Percentiles rank a stretch among this genome's conserved stretches.
phyloP scores from a whole-genome alignment of 2,797 vertebrate species.

The Sciurus carolinensis region DNA sequence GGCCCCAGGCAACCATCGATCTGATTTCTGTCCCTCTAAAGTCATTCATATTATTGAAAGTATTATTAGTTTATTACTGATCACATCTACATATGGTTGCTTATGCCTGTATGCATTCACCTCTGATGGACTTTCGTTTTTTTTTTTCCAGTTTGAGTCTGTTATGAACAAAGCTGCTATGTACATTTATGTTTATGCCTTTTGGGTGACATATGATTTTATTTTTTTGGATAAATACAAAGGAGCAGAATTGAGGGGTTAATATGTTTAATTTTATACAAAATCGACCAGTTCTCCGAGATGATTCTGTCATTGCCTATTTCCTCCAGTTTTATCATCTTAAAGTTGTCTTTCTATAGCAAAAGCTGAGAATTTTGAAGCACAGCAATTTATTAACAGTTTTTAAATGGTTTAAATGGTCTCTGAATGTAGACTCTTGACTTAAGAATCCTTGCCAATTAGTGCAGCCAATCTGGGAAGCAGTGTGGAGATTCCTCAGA shows the following conservation, averaged over 20 bases:
- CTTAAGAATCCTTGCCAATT: background rate
- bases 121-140: no score
- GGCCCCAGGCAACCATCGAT: background rate
- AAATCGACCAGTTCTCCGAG: background rate
- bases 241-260: background rate
- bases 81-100: background rate
- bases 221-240: background rate
- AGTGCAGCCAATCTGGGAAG: no score
- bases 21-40: slow-evolving; percentile 9
- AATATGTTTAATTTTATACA: background rate
- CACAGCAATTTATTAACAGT: background rate
- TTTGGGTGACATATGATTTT: background rate
- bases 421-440: background rate
- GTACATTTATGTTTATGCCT: background rate
- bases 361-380: background rate
- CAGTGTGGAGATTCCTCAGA: no score
- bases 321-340: background rate
- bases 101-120: background rate
- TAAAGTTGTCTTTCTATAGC: background rate
- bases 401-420: background rate
- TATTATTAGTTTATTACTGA: background rate
- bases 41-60: background rate
- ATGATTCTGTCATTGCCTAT: background rate
- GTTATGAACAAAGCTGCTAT: no score
- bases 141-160: no score